phyloP scores from a whole-genome alignment of 2,797 vertebrate species.

The Rhynchotus rufescens region DNA sequence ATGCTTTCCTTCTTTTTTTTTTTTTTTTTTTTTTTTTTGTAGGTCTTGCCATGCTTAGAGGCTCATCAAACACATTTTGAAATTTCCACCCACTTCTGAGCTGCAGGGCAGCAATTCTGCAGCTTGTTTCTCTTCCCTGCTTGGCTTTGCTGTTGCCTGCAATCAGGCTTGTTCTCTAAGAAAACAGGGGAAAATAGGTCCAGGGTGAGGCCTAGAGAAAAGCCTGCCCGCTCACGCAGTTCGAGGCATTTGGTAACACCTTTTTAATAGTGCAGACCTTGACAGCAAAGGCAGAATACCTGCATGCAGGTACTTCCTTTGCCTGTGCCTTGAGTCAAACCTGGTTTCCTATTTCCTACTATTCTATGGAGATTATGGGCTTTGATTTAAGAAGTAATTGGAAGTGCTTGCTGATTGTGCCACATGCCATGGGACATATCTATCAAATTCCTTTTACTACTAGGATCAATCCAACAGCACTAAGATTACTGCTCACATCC shows the following conservation, averaged over 20 bases:
- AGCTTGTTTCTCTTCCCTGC: not conserved
- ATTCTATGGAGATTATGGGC: not conserved
- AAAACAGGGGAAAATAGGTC: not conserved
- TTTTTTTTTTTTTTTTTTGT: not conserved
- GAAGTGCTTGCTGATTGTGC: not conserved
- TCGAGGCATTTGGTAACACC: not conserved
- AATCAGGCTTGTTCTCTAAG: not conserved
- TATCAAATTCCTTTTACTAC: not conserved
- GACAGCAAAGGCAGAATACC: not conserved
- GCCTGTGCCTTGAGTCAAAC: not conserved
- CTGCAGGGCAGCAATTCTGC: not conserved
- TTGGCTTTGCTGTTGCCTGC: not conserved
- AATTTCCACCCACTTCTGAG: slow-evolving; percentile 38
- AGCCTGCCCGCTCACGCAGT: not conserved
- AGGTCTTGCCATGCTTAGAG: slow-evolving; percentile 1
- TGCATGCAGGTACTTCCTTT: not conserved
- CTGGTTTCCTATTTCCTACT: not conserved
- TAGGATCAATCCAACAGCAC: slow-evolving; percentile 18
- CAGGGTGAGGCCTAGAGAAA: not conserved
- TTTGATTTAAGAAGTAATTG: not conserved
- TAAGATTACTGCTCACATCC: not conserved
- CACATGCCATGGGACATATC: not conserved
- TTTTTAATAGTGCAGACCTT: not conserved
- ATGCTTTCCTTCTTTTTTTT: not conserved
- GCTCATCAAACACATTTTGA: slow-evolving; percentile 25